Base-by-base conservation (phyloP, 2,888 invertebrate species). In the Erebia palarica region DNA sequence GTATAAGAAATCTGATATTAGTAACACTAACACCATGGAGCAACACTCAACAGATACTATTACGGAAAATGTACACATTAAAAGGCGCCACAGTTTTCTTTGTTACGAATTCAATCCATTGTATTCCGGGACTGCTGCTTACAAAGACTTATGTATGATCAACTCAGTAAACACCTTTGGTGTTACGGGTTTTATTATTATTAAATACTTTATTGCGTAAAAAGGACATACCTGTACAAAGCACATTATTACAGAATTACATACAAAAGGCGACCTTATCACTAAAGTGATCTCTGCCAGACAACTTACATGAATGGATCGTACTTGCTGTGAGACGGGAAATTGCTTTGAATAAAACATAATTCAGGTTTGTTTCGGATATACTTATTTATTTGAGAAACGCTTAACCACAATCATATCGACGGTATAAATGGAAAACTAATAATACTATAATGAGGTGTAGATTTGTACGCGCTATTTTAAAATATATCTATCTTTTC, bases 1-100 rank as follows among this genome's bases (percentile, higher is more conserved):
- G 5, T 36, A 64, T n/a, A 51, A 36, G 65, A 55, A 65, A 65
- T 5, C 16, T 27, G 65, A 65, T 65, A 65, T 64, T 47, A 27
- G 49, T 49, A 49, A 51, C 47, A 47, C 13, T 13, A 47, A 47
- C 11, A 11, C 47, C 47, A 47, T 11, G 11, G 47, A 49, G 49
- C 21, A 14, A 51, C 65, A 53, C 53, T 42, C 51, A 42, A 65
- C 18, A 65, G 36, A 65, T 55, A 65, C 42, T 65, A 18, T 65
- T 65, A 65, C 53, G 36, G 42, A 55, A 55, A 53, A 13, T 55
- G 53, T 53, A 59, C 21, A 21, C 51, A 21, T 65, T 36, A 36
- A 65, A n/a, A 53, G 53, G 36, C 18, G 61, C 47, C 47, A 14
- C 47, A 61, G 36, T 36, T 3, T 13, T 36, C 53, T 53, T 65